Evolutionary conservation across 2,113 vertebrate genomes (phyloP), one percentile per base, ranked within the genome.

Genomic region (Xenopus laevis): DNA sequence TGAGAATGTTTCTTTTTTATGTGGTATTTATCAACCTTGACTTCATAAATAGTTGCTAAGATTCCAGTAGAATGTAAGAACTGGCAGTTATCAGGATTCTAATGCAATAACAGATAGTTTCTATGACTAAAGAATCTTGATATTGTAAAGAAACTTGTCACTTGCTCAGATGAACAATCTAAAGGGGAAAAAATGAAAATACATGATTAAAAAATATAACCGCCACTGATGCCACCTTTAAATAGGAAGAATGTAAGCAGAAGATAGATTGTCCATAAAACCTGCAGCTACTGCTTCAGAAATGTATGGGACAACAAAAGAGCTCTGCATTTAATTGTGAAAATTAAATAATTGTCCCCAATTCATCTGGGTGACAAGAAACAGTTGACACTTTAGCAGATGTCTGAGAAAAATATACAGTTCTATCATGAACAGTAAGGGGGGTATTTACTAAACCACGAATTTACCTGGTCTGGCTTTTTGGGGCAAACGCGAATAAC

Each of bases 91-190:
- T 76, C 57, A 66, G 65, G 4, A 65, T 21, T 16, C 65, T 83
- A 81, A 79, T 84, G 40, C 30, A 65, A 23, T 79, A 82, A 80
- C 76, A 77, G 52, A 73, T 65, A 52, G 68, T 83, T 79, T 20
- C 75, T 83, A 40, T 40, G 33, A 5, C 6, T 40, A 72, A 74
- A 78, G 57, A 68, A 80, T 74, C 79, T 79, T 78, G 57, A 46
- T 79, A 80, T 64, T 80, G 27, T 77, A 79, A 77, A 58, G 64
- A 21, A 64, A 23, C 10, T 20, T 65, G 65, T 50, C 20, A 52
- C 65, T 50, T 50, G 45, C 65, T 67, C 12, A 67, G 20, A 67
- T 23, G 13, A 67, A 67, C 10, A 50, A 52, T 50, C 18, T 50
- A 67, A 13, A 45, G 46, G 13, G 47, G 21, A 67, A 50, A 67